Percentiles rank a stretch among this genome's conserved stretches.
phyloP scores from a whole-genome alignment of 2,888 invertebrate genomes.

The Bellardia pandia region DNA sequence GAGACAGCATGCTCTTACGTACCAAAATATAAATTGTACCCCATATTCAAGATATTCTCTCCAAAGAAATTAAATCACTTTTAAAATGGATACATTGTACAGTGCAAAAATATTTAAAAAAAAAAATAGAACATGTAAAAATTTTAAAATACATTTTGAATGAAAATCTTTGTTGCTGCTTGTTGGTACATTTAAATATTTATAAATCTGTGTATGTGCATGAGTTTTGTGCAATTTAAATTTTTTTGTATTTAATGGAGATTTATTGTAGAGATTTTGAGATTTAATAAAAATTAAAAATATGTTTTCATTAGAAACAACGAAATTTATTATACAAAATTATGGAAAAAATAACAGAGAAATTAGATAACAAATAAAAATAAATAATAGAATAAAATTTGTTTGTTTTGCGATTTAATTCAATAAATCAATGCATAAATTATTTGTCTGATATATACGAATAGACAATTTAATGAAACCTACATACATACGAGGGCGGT shows the following conservation, averaged over 20 bases:
- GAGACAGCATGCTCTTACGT: not conserved
- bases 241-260: constrained; percentile 60
- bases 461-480: not conserved
- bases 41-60: not conserved
- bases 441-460: not conserved
- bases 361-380: not conserved
- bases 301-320: constrained; percentile 12
- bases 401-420: not conserved
- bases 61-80: constrained; percentile 50
- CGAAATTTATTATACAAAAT: constrained; percentile 19
- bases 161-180: constrained; percentile 48
- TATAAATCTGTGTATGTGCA: not conserved
- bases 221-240: constrained; percentile 31
- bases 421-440: constrained; percentile 15
- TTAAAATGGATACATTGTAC: constrained; percentile 10
- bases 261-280: constrained; percentile 54
- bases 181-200: not conserved
- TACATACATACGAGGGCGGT: too few relatives aligned
- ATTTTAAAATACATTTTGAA: constrained; percentile 43
- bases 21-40: constrained; percentile 11
- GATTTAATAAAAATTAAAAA: constrained; percentile 23
- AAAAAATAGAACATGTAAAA: constrained; percentile 12
- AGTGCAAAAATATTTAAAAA: not conserved
- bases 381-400: constrained; percentile 5
- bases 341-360: not conserved